Evolutionary conservation across 1,140 invertebrate genomes (phyloP), one percentile per base, ranked within the genome.

Genomic region (Leguminivora glycinivorella): DNA sequence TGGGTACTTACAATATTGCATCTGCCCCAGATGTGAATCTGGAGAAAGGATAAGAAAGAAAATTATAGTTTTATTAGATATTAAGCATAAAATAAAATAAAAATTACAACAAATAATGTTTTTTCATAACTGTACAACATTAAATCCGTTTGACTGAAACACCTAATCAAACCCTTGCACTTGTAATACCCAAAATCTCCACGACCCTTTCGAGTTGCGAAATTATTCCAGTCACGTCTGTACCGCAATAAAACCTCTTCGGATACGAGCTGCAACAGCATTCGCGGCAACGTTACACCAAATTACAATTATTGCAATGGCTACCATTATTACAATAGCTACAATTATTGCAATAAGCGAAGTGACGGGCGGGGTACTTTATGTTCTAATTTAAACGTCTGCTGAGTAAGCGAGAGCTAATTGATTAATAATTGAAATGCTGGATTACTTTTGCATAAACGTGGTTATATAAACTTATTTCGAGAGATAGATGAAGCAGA

Each of bases 131-230:
- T 52, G 47, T 43, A 43, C 40, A 43, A 4, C 40, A 43, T 43
- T 43, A 43, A 52, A 52, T 52, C 19, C 60, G 31, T 17, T n/a
- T 26, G 26, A 63, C 26, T 4, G 19, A 9, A 63, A 63, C 58
- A 63, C 58, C 58, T 29, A 63, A 63, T 63, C 26, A 63, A 52
- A 63, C 58, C 25, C 25, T 63, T 31, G 25, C 58, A 63, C 12
- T 63, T 63, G 34, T n/a, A 68, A 43, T 26, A 68, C 43, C 31
- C 31, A 38, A 68, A 68, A 68, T 68, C 67, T 68, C 38, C 14
- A 68, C 43, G 34, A 68, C 34, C 67, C 67, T 68, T 68, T 29
- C 29, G 5, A 29, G 58, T 17, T 63, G 26, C 26, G n/a, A 63
- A 29, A 63, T 63, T 63, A 63, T 63, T 63, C 58, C 14, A 29